Percentiles rank a stretch among this genome's conserved stretches.
Conservation (phyloP, 2,113 vertebrate genomes). For the Pogonocichla stellata region DNA sequence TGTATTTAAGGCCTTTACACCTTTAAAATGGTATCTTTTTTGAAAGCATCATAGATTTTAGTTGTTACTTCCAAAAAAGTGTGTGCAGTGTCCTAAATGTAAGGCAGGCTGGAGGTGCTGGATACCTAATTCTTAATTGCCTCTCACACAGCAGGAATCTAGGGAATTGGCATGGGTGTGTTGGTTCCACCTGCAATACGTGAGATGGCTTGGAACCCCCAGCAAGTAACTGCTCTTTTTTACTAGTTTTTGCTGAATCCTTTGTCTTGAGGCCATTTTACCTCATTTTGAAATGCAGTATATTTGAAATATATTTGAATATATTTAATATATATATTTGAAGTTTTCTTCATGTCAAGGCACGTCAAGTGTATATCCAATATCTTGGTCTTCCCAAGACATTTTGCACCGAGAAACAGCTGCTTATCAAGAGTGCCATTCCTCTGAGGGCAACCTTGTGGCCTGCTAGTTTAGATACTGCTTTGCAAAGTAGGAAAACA, state of each 20-base stretch:
- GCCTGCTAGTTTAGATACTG: neutral
- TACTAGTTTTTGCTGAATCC: neutral
- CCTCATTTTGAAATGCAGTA: neutral
- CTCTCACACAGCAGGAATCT: neutral
- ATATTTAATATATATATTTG: neutral
- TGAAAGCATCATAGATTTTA: neutral
- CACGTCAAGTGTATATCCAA: neutral
- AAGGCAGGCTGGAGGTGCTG: neutral
- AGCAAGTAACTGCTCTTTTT: neutral
- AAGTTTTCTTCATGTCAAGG: neutral
- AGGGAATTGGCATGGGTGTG: neutral
- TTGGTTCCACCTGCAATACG: neutral
- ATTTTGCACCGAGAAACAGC: neutral
- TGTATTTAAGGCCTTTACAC: neutral
- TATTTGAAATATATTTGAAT: no score
- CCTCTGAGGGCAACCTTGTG: neutral
- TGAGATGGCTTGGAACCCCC: neutral
- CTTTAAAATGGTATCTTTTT: neutral
- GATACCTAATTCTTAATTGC: neutral
- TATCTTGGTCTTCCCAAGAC: neutral
- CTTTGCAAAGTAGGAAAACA: neutral
- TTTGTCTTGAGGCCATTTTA: neutral
- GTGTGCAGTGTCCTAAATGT: neutral
- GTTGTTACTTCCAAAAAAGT: neutral
- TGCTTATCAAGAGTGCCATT: neutral